Evolutionary conservation across 2,888 invertebrate genomes (phyloP), one percentile per base, ranked within the genome.

Genomic region (Dinocampus coccinellae): DNA sequence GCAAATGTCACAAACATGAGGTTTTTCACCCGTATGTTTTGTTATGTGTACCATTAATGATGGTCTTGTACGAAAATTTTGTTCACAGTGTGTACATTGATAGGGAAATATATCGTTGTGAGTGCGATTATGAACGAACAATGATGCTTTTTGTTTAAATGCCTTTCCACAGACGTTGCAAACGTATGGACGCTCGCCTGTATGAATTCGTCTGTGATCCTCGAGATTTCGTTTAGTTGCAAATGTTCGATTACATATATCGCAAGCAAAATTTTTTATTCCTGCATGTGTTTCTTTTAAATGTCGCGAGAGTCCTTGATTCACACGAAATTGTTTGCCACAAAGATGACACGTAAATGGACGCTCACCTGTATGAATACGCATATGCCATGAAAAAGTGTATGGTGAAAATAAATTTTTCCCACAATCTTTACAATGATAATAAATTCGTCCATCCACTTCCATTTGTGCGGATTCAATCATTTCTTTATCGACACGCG

Each of bases 301-400:
- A 80, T 93, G 92, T 0, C 92, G 88, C 58, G 90, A 90, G 29
- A 92, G 85, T 0, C 92, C 92, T 84, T 90, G 90, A 16, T 91
- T 91, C n/a, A 92, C 90, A 24, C 92, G 88, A 85, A 92, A 92
- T 81, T 90, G 90, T 78, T 91, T 92, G 2, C 92, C 92, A 82
- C 92, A 92, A 22, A 91, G 81, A 83, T 92, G 92, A 80, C 92
- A 92, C 1, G 91, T 90, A 84, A 90, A 92, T 0, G 92, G 91
- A 60, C 91, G 88, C 84, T 92, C 92, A 1, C 92, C 92, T 7
- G 92, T 91, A 82, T 92, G 92, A 69, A 92, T 92, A 13, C 92
- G 88, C 81, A 89, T 88, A 81, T 92, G 92, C 88, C 90, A 91
- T 55, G 90, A 85, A 80, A 90, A 92, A 0, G 92, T 91, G 83